These are phyloP conservation scores for Napeogenes sylphis DNA, from an alignment of 2,888 invertebrate genomes.

Conservation along the genomic window DNA sequence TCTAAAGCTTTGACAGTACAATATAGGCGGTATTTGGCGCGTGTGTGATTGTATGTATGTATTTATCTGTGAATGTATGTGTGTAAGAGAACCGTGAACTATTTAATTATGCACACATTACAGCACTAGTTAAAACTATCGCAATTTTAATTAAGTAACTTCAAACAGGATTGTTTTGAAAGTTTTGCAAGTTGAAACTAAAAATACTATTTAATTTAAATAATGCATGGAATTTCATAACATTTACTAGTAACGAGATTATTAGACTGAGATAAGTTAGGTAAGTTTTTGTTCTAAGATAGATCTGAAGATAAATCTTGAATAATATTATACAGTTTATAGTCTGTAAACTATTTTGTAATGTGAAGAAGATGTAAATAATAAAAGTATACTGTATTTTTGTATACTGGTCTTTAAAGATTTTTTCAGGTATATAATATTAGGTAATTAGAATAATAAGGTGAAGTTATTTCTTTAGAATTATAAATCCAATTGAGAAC, in stretches of 20 bases:
- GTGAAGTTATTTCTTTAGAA: too few relatives aligned
- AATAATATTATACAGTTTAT: too few relatives aligned
- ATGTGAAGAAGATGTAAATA: too few relatives aligned
- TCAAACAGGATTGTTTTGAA: conserved; percentile 20
- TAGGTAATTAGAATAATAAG: too few relatives aligned
- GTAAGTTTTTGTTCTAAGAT: background rate
- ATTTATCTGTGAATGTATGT: background rate
- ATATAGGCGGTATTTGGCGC: background rate
- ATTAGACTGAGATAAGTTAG: conserved; percentile 10
- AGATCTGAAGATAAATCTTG: background rate
- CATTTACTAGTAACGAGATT: background rate
- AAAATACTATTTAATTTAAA: conserved; percentile 17
- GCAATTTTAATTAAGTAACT: conserved; percentile 26
- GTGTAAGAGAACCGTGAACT: conserved; percentile 8
- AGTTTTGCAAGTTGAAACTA: conserved; percentile 13
- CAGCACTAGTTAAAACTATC: conserved; percentile 23
- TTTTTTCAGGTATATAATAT: too few relatives aligned
- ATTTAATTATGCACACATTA: conserved; percentile 24
- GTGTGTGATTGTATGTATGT: conserved; percentile 1
- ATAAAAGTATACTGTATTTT: too few relatives aligned
- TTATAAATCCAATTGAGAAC: too few relatives aligned
- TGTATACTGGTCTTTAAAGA: too few relatives aligned
- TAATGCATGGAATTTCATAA: conserved; percentile 15
- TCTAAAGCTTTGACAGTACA: too few relatives aligned
- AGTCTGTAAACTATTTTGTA: too few relatives aligned